Conservation (phyloP, 2,113 vertebrate genomes). For the Oplegnathus fasciatus region DNA sequence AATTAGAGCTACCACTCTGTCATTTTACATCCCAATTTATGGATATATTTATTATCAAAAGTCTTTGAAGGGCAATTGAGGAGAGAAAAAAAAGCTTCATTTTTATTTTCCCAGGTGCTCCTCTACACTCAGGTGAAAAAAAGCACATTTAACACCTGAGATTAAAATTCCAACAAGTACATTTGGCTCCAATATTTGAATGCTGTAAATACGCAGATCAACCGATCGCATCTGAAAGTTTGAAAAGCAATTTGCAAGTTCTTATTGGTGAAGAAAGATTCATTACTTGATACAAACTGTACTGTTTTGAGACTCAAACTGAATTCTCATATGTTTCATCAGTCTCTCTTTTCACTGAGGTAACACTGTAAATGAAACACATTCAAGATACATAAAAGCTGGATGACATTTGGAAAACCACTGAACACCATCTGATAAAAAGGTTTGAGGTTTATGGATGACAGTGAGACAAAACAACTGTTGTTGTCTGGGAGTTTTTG, state of each 20-base stretch:
- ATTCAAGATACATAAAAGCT: not conserved
- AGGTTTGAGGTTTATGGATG: not conserved
- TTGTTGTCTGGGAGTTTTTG: not conserved
- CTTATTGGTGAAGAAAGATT: not conserved
- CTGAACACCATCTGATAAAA: not conserved
- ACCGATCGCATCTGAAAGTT: not conserved
- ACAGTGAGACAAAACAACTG: not conserved
- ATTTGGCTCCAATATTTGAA: not conserved
- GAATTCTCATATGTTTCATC: not conserved
- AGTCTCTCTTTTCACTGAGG: not conserved
- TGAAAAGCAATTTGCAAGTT: constrained; percentile 17
- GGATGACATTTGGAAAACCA: not conserved
- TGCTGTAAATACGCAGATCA: not conserved
- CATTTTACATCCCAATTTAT: not conserved
- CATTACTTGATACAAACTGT: too few species aligned
- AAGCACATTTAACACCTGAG: not conserved
- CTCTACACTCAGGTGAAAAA: not conserved
- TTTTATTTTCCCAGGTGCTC: not conserved
- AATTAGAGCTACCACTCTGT: not conserved
- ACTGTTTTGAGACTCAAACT: not conserved
- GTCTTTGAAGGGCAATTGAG: not conserved
- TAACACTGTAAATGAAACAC: not conserved
- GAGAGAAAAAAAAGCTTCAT: not conserved
- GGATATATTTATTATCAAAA: not conserved
- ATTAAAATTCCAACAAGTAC: not conserved